These are phyloP conservation scores for Salmo trutta DNA, from an alignment of 2,797 vertebrate genomes.

Conservation along the genomic window DNA sequence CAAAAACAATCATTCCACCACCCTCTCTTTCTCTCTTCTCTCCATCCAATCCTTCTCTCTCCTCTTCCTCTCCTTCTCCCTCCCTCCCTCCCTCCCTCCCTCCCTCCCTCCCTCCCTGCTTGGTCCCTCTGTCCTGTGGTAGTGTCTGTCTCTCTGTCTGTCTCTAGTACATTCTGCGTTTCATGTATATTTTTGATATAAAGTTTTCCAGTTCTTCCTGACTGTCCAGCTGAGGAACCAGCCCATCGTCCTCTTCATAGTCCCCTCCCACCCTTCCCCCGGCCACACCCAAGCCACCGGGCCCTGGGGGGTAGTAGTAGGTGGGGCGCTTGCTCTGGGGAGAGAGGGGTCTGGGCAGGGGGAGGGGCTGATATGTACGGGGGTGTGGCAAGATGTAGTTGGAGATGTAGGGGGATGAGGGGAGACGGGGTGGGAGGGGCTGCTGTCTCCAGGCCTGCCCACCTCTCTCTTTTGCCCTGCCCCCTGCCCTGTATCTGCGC, in stretches of 20 bases:
- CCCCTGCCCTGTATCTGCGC: conserved; percentile 66
- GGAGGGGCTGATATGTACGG: conserved; percentile 80
- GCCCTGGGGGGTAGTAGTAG: conserved; percentile 75
- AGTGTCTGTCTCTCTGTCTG: conserved; percentile 36
- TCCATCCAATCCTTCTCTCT: too few relatives aligned
- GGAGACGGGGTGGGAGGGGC: conserved; percentile 62
- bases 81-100: conserved; percentile 19
- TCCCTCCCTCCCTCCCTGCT: conserved; percentile 13
- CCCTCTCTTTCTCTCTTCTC: conserved; percentile 37
- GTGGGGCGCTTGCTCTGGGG: conserved; percentile 69
- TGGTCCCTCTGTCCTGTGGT: conserved; percentile 47
- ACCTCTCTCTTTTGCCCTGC: conserved; percentile 66
- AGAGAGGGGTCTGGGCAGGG: conserved; percentile 73
- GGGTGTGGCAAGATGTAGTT: conserved; percentile 89
- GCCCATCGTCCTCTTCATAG: conserved; percentile 79
- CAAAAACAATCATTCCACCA: not conserved
- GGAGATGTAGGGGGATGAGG: conserved; percentile 75
- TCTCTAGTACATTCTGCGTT: conserved; percentile 80
- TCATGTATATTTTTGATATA: conserved; percentile 90
- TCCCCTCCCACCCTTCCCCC: conserved; percentile 42
- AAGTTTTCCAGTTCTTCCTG: conserved; percentile 93
- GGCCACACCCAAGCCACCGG: not conserved
- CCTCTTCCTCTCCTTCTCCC: conserved; percentile 4
- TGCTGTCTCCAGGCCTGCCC: conserved; percentile 71
- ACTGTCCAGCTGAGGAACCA: conserved; percentile 81